Evolutionary conservation across 2,888 invertebrate species (phyloP).

Genomic region (Eupelmus urozonus): DNA sequence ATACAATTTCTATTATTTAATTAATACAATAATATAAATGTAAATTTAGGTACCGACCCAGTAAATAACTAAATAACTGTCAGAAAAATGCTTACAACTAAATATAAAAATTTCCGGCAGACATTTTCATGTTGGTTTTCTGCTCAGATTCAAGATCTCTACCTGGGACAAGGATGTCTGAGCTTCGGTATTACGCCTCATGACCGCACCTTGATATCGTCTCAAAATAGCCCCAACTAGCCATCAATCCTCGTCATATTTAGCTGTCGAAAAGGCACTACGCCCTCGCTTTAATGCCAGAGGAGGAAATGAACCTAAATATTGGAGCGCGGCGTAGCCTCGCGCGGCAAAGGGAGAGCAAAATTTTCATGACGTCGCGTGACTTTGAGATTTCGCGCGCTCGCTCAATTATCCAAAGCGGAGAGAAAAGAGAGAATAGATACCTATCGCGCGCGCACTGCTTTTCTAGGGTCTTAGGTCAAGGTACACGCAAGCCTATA

Average conservation of each 20-base stretch:
- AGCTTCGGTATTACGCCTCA: neutral
- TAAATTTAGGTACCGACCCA: too few species aligned
- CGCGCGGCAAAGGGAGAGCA: neutral
- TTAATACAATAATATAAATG: too few species aligned
- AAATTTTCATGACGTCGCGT: conserved; percentile 3
- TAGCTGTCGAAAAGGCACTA: neutral
- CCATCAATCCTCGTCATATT: neutral
- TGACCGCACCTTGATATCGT: neutral
- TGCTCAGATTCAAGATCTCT: neutral
- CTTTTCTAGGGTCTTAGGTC: conserved; percentile 1
- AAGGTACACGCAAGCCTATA: neutral
- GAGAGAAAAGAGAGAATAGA: neutral
- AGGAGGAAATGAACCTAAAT: conserved; percentile 4
- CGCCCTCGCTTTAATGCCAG: neutral
- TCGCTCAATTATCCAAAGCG: neutral
- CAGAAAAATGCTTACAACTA: too few species aligned
- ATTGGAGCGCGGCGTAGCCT: neutral
- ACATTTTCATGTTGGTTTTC: neutral
- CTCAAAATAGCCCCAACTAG: neutral
- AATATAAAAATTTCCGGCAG: too few species aligned
- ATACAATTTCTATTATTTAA: too few species aligned
- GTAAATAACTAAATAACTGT: too few species aligned
- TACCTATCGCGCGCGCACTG: neutral
- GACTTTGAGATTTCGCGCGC: conserved; percentile 4
- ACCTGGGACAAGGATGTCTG: neutral